phyloP scores from a whole-genome alignment of 2,797 vertebrate species.

The Trichosurus vulpecula region DNA sequence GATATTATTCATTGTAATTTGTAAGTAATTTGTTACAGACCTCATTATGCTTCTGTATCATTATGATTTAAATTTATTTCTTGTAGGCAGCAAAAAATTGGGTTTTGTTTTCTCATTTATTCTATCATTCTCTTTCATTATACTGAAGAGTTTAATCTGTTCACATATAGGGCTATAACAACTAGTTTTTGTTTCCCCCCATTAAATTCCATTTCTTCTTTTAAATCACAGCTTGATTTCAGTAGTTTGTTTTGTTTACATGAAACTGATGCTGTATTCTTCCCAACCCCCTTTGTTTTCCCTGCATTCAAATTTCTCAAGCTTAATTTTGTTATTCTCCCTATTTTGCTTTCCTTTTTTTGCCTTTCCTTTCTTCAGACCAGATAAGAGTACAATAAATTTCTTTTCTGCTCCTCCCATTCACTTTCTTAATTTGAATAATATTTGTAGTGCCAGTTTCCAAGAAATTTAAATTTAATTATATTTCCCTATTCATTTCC shows the following conservation, averaged over 20 bases:
- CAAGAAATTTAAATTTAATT: neutral
- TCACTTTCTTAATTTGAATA: neutral
- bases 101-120: neutral
- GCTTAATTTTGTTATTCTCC: neutral
- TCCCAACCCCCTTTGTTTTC: neutral
- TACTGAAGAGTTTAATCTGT: neutral
- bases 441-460: neutral
- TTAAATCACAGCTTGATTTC: neutral
- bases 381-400: neutral
- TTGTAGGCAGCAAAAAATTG: neutral
- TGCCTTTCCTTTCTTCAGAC: neutral
- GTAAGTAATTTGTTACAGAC: neutral
- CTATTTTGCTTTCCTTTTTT: neutral
- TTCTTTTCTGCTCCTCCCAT: neutral
- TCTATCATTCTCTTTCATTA: neutral
- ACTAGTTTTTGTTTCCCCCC: neutral
- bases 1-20: neutral
- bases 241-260: neutral
- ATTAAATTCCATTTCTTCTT: neutral
- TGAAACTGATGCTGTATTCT: neutral
- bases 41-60: neutral
- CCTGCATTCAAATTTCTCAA: neutral
- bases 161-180: neutral
- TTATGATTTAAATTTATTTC: neutral
- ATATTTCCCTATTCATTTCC: neutral